Evolutionary conservation across 2,113 vertebrate genomes (phyloP).

Genomic region (Ornithorhynchus anatinus): DNA sequence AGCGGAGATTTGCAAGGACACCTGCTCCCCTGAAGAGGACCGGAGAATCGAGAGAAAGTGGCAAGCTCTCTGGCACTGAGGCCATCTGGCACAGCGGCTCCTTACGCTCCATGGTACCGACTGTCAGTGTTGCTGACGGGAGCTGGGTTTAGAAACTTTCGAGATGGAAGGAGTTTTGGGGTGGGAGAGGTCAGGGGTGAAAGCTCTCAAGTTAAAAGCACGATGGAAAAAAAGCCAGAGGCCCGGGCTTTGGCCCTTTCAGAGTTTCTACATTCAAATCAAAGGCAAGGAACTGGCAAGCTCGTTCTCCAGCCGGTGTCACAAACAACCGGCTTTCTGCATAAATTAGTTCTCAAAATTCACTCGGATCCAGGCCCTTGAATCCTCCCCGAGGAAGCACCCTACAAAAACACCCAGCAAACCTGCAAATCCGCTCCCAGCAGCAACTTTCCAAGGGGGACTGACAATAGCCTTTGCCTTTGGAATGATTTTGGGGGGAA

Average conservation of each 20-base stretch:
- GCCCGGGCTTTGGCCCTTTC: slow-evolving; percentile 10
- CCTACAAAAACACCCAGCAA: background rate
- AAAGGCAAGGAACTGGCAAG: background rate
- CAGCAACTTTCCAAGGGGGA: slow-evolving; percentile 1
- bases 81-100: slow-evolving; percentile 11
- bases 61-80: background rate
- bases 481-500: background rate
- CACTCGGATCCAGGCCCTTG: slow-evolving; percentile 3
- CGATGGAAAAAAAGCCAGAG: background rate
- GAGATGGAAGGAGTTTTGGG: background rate
- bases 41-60: background rate
- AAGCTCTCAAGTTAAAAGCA: slow-evolving; percentile 6
- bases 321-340: slow-evolving; percentile 3
- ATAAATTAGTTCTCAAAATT: background rate
- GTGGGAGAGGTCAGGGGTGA: background rate
- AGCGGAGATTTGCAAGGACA: background rate
- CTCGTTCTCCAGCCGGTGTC: background rate
- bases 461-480: slow-evolving; percentile 6
- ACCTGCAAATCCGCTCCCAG: slow-evolving; percentile 1
- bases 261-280: slow-evolving; percentile 14
- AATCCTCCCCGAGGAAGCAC: background rate
- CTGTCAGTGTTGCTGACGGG: slow-evolving; percentile 41
- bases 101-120: background rate
- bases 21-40: slow-evolving; percentile 23
- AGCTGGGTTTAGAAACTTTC: slow-evolving; percentile 15